These are phyloP conservation scores for Zoanthus gigantus DNA, from an alignment of 92 coral and sea anemone genomes.

Conservation along the genomic window DNA sequence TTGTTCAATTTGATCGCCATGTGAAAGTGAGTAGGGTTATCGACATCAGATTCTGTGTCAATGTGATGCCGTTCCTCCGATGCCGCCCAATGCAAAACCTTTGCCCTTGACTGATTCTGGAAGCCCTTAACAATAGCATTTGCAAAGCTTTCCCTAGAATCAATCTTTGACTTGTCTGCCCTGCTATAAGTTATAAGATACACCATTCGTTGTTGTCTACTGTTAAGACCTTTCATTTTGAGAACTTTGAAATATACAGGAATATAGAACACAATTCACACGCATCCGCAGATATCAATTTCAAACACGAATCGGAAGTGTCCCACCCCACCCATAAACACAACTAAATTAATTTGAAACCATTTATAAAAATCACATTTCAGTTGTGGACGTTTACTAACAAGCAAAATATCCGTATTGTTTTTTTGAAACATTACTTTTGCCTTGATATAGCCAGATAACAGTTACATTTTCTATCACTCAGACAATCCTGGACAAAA, in stretches of 20 bases:
- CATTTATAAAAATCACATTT: too few species aligned
- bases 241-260: background rate
- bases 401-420: too few species aligned
- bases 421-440: background rate
- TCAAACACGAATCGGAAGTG: too few species aligned
- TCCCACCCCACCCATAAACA: too few species aligned
- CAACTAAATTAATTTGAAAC: too few species aligned
- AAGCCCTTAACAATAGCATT: slow-evolving; percentile 30
- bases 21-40: slow-evolving; percentile 21
- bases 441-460: background rate
- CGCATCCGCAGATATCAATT: slow-evolving; percentile 6
- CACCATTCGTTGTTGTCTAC: slow-evolving; percentile 24
- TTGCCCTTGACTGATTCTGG: slow-evolving; percentile 5
- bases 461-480: background rate
- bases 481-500: slow-evolving; percentile 2
- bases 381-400: too few species aligned
- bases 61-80: slow-evolving; percentile 24
- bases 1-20: slow-evolving; percentile 43
- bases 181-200: slow-evolving; percentile 47
- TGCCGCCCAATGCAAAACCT: slow-evolving; percentile 35
- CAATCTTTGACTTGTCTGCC: slow-evolving; percentile 15
- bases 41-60: background rate
- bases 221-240: slow-evolving; percentile 8
- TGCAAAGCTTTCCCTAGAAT: slow-evolving; percentile 26
- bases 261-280: background rate